These are phyloP conservation scores for Cacoxenus indagator DNA, from an alignment of 2,888 invertebrate genomes.

Conservation along the genomic window DNA sequence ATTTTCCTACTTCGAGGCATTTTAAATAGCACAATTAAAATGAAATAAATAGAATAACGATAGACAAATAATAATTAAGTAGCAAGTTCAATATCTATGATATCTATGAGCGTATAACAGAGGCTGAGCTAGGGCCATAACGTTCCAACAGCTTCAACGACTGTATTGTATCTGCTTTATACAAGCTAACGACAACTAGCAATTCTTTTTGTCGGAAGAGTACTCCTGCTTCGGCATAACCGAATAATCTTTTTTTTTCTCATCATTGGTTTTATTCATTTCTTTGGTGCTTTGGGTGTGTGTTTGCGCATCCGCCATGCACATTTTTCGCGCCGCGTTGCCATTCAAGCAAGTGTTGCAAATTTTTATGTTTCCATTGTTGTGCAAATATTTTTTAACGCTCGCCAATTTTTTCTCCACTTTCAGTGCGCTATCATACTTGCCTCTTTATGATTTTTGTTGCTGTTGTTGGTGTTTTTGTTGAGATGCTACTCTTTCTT, in stretches of 20 bases:
- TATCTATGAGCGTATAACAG: no score
- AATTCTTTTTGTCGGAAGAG: no score
- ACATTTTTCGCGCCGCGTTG: slow-evolving; percentile 3
- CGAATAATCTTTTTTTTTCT: slow-evolving; percentile 24
- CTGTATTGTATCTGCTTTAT: no score
- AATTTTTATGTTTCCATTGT: slow-evolving; percentile 42
- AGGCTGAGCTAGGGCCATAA: no score
- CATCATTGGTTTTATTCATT: slow-evolving; percentile 24
- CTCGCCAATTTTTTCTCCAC: slow-evolving; percentile 32
- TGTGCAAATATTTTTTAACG: slow-evolving; percentile 57
- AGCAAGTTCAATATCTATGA: no score
- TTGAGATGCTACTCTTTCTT: neutral
- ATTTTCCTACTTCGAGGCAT: no score
- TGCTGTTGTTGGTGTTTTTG: neutral
- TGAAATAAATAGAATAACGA: no score
- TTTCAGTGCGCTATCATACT: slow-evolving; percentile 35
- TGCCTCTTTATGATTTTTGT: slow-evolving; percentile 15
- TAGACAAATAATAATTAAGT: no score
- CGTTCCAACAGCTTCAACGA: no score
- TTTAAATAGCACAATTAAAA: no score
- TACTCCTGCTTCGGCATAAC: no score
- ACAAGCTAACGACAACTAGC: no score
- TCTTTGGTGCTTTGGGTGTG: slow-evolving; percentile 20
- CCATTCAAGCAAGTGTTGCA: slow-evolving; percentile 21
- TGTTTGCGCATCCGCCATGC: neutral